These are phyloP conservation scores for Rhagologus leucostigma DNA, from an alignment of 2,113 vertebrate species.

Conservation along the genomic window DNA sequence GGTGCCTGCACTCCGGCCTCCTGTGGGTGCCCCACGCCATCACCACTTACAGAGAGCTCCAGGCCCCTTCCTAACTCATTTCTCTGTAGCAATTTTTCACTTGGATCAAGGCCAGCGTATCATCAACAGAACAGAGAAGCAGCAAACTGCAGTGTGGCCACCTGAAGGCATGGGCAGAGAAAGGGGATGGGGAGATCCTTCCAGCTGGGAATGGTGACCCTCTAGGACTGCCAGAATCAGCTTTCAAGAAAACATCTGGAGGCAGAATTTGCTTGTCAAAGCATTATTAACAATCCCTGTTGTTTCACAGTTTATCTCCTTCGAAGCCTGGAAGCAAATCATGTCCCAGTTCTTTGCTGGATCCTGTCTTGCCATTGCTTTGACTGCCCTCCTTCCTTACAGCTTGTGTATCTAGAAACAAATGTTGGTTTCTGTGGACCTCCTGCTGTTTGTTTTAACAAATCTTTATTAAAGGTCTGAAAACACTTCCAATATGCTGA, in stretches of 20 bases:
- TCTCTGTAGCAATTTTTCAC: not conserved
- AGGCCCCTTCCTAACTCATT: not conserved
- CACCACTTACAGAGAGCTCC: not conserved
- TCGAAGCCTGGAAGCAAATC: not conserved
- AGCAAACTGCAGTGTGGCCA: not conserved
- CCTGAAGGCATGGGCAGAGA: not conserved
- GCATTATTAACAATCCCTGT: not conserved
- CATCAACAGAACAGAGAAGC: not conserved
- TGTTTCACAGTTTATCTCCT: not conserved
- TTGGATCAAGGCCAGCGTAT: not conserved
- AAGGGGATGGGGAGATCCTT: not conserved
- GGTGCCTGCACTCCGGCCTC: not conserved
- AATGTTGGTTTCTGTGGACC: not conserved
- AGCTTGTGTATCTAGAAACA: not conserved
- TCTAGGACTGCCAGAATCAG: not conserved
- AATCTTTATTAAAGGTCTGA: not conserved
- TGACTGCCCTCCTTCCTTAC: not conserved
- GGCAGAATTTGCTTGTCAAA: not conserved
- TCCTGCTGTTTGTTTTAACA: not conserved
- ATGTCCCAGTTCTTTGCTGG: not conserved
- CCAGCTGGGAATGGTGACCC: not conserved
- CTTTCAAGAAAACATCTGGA: not conserved
- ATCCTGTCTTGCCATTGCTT: not conserved
- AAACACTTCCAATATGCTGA: not conserved
- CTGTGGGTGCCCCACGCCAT: fast-evolving